Evolutionary conservation across 2,797 vertebrate species (phyloP), one percentile per base, ranked within the genome.

Genomic region (Kryptopterus vitreolus): DNA sequence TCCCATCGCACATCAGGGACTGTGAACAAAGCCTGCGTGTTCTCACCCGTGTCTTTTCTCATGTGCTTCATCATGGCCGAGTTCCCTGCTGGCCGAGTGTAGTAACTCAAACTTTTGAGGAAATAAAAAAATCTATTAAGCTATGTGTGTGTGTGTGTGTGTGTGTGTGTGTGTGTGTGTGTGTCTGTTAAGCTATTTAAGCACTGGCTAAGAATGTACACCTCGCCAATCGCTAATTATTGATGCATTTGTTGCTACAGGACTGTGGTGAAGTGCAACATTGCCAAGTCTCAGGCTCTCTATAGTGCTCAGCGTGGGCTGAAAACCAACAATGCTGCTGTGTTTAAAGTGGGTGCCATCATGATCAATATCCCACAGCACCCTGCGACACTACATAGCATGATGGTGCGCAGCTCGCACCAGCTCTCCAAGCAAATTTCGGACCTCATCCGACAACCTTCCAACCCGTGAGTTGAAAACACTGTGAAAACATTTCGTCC

Each of bases 351-450:
- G 15, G 98, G 98, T 0, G 95, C 96, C 76, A 97, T 99, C 89
- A 95, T 97, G 88, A 98, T 99, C 91, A 99, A 99, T 91, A 99
- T 99, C 66, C 98, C 98, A 0, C 98, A 99, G 88, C 98, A 99
- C 86, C 98, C 98, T 0, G 98, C 98, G 68, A 99, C 98, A 0
- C 86, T 99, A 85, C 98, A 99, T 89, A 98, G 98, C 89, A 99
- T 99, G 98, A 99, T 99, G 98, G 98, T 99, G 77, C 96, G 98
- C 86, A 99, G 97, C 86, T 99, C 98, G 73, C 98, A 99, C 89
- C 98, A 99, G 88, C 96, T 99, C 66, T 99, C 98, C 82, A 99
- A 99, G 87, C 98, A 99, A 89, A 99, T 99, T 86, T 98, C 98
- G 0, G 98, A 99, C 91, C 97, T 99, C 88, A 98, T 99, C 87